Percentiles rank a stretch among this genome's conserved stretches.
Conservation (phyloP, 2,113 vertebrate genomes). For the Colaptes auratus region DNA sequence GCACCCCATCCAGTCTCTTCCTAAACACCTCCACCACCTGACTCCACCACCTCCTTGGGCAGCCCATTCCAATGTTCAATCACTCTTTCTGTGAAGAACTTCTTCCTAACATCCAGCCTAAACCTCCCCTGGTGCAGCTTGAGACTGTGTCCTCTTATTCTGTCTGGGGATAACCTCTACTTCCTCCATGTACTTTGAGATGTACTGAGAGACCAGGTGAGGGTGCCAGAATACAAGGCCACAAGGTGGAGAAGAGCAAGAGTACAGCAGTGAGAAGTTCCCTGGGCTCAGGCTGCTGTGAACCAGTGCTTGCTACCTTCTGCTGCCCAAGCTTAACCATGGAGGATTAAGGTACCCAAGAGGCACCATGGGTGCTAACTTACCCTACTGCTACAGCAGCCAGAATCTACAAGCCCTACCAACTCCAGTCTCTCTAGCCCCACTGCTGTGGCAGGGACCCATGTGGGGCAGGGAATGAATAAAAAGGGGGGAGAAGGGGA, state of each 20-base stretch:
- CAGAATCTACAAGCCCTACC: neutral
- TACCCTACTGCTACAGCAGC: fast-evolving
- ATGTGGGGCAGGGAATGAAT: neutral
- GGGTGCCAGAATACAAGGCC: neutral
- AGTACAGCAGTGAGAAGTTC: neutral
- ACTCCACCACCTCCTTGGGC: too few relatives aligned
- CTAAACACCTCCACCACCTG: too few relatives aligned
- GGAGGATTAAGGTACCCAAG: neutral
- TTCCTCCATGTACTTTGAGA: too few relatives aligned
- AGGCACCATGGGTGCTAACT: fast-evolving
- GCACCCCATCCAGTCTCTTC: too few relatives aligned
- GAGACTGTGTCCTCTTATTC: too few relatives aligned
- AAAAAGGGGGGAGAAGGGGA: too few relatives aligned
- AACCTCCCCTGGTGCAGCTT: too few relatives aligned
- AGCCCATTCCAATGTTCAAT: too few relatives aligned
- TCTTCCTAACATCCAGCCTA: too few relatives aligned
- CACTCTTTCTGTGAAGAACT: too few relatives aligned
- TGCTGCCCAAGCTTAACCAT: neutral
- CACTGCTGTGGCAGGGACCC: neutral
- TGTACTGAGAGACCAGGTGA: neutral
- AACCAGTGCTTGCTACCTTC: neutral
- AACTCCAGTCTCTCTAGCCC: neutral
- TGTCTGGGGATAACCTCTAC: too few relatives aligned
- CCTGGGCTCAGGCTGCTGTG: neutral
- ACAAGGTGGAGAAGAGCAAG: neutral